Conservation (phyloP, 2,113 vertebrate genomes). For the Oreotragus oreotragus region DNA sequence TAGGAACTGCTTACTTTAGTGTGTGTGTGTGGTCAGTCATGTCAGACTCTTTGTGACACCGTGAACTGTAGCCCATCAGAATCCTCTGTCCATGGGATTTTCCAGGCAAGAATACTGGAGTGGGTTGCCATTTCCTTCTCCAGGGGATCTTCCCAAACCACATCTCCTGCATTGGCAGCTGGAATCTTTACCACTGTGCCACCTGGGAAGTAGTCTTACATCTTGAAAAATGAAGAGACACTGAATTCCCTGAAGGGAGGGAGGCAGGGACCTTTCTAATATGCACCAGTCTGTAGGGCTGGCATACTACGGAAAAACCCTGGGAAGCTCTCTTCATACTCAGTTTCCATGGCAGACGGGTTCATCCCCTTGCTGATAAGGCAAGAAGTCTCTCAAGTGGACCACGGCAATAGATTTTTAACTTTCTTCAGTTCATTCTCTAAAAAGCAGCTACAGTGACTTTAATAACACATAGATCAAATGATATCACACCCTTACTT, state of each 20-base stretch:
- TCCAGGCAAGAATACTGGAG: background rate
- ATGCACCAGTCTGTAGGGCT: background rate
- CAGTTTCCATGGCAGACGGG: background rate
- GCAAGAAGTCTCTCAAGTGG: background rate
- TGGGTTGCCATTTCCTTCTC: background rate
- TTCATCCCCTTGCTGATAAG: background rate
- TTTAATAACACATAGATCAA: background rate
- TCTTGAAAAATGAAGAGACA: background rate
- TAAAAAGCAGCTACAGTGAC: background rate
- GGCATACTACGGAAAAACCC: background rate
- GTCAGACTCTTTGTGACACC: background rate
- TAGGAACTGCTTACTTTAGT: background rate
- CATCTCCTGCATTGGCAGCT: background rate
- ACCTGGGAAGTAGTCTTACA: background rate
- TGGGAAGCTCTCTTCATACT: background rate
- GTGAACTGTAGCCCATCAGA: background rate
- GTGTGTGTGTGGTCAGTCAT: background rate
- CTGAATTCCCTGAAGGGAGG: background rate
- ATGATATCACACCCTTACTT: background rate
- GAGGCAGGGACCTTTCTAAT: background rate
- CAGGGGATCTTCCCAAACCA: background rate
- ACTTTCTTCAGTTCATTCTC: background rate
- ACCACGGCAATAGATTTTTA: background rate
- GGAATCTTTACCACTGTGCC: background rate
- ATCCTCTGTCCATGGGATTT: background rate